phyloP scores from a whole-genome alignment of 2,888 invertebrate species.

The Theretra japonica region DNA sequence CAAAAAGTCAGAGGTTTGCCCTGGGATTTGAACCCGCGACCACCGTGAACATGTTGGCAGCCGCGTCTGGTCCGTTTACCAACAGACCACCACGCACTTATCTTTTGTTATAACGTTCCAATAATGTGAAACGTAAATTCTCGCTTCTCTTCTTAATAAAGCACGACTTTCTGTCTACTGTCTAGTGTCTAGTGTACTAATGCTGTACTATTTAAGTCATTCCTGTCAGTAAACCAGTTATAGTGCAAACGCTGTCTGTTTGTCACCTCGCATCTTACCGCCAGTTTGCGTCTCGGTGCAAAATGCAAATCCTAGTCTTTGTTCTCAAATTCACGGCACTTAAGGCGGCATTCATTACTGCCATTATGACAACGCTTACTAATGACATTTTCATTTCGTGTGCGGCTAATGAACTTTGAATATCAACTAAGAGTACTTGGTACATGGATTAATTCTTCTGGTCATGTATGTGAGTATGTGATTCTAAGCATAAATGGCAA shows the following conservation, averaged over 20 bases:
- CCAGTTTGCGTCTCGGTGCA: slow-evolving; percentile 41
- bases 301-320: slow-evolving; percentile 56
- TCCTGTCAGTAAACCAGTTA: not conserved
- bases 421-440: not conserved
- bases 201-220: not conserved
- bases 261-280: slow-evolving; percentile 16
- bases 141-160: not conserved
- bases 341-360: slow-evolving; percentile 46
- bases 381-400: slow-evolving; percentile 31
- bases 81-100: too few species aligned
- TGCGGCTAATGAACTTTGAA: slow-evolving; percentile 20
- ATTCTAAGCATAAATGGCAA: not conserved
- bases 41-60: too few species aligned
- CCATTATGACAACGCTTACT: slow-evolving; percentile 39
- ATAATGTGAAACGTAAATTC: too few species aligned
- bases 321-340: slow-evolving; percentile 45
- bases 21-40: too few species aligned
- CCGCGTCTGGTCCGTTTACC: too few species aligned
- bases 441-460: not conserved
- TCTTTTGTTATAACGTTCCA: too few species aligned
- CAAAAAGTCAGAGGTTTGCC: too few species aligned
- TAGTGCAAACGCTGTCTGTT: slow-evolving; percentile 7
- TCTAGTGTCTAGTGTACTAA: not conserved
- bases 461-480: too few species aligned
- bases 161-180: not conserved